Percentiles rank a stretch among this genome's conserved stretches.
phyloP scores from a whole-genome alignment of 30 jellyfish, hydroid and myxozoan genomes.

The Hydra vulgaris region DNA sequence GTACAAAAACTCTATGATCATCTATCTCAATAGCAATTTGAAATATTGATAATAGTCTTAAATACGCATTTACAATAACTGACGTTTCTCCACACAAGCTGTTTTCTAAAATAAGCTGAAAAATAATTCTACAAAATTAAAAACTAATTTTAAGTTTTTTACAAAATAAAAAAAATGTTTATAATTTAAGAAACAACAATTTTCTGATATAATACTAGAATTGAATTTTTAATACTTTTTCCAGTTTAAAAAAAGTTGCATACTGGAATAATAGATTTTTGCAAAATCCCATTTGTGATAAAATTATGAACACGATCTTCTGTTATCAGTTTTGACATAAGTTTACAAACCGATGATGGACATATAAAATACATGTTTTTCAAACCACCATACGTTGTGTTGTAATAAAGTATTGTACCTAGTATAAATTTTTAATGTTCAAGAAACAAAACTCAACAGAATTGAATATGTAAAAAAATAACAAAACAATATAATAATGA shows the following conservation, averaged over 20 bases:
- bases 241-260: not conserved
- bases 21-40: conserved; percentile 85
- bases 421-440: no score
- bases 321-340: conserved; percentile 79
- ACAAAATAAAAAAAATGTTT: not conserved
- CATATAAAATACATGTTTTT: conserved; percentile 70
- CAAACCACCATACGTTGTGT: conserved; percentile 72
- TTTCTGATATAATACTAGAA: no score
- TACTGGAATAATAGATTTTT: not conserved
- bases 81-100: not conserved
- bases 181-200: no score
- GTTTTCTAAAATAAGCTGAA: not conserved
- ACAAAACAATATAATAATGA: no score
- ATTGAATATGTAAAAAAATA: no score
- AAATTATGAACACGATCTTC: conserved; percentile 55
- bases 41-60: conserved; percentile 67
- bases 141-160: no score
- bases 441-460: no score
- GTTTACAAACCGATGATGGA: conserved; percentile 88
- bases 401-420: conserved; percentile 77
- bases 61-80: conserved; percentile 19
- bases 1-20: conserved; percentile 66
- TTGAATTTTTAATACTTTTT: no score
- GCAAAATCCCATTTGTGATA: conserved; percentile 53
- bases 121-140: not conserved